Evolutionary conservation across 1,140 invertebrate genomes (phyloP).

Genomic region (Cydia strobilella): DNA sequence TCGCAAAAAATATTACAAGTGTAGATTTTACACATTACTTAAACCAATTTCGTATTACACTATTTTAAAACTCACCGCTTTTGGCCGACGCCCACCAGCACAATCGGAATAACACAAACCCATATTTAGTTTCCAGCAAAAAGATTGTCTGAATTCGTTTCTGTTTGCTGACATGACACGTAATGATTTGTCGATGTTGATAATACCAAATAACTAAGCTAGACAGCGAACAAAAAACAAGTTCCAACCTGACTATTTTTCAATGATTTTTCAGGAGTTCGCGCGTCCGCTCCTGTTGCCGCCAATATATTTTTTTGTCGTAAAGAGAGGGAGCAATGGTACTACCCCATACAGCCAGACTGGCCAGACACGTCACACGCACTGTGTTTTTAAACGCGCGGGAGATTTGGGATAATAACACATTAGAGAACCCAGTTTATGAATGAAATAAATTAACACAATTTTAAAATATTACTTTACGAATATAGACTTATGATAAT

Average conservation of each 20-base stretch:
- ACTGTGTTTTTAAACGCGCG: conserved; percentile 1
- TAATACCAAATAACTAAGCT: conserved; percentile 27
- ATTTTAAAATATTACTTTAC: too few species aligned
- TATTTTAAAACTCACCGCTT: conserved; percentile 43
- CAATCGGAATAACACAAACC: conserved; percentile 57
- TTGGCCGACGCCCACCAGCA: conserved; percentile 39
- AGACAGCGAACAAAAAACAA: conserved; percentile 34
- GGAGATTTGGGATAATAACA: too few species aligned
- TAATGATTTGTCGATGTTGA: conserved; percentile 34
- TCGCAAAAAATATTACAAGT: neutral
- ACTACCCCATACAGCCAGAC: conserved; percentile 24
- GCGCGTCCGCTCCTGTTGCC: neutral
- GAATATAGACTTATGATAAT: too few species aligned
- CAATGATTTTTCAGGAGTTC: conserved; percentile 7
- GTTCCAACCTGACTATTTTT: conserved; percentile 35
- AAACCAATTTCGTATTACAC: neutral
- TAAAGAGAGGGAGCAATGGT: neutral
- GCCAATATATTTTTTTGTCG: conserved; percentile 21
- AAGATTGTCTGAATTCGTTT: conserved; percentile 34
- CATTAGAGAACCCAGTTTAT: too few species aligned
- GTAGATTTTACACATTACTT: neutral
- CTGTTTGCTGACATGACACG: conserved; percentile 38
- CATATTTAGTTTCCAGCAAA: conserved; percentile 49
- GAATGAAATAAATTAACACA: too few species aligned
- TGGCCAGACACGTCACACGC: conserved; percentile 7